Base-by-base conservation (phyloP, 2,888 invertebrate genomes). In the Macropis europaea region DNA sequence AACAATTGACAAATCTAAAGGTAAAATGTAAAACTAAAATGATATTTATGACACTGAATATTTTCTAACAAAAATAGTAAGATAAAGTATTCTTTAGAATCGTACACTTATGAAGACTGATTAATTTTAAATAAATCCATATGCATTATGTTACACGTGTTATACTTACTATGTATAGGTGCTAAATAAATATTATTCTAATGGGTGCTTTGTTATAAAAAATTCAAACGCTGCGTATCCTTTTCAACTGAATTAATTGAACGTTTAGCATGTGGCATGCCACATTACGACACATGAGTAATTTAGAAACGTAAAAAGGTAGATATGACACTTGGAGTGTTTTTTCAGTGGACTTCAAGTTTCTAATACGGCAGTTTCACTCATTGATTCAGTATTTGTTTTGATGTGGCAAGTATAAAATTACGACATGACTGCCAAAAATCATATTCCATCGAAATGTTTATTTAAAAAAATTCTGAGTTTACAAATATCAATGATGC, bases 81-180 rank as follows among this genome's bases (percentile, higher is more conserved):
- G 22, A 2, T 34, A 34, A 36, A 34, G 13, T 50, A 36, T 22
- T 36, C 22, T 40, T 56, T 42, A 22, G 26, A 38, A 11, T 34
- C 7, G 4, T 40, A 24, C 40, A n/a, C 9, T 22, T 40, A 22
- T 13, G 34, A 64, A 69, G 69, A 69, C 69, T 69, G 69, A 69
- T 57, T 69, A 69, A 43, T 48, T 56, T 50, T 68, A 56, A 50
- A 50, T 2, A 6, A 48, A 36, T 30, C 13, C 22, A 38, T 32
- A 4, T n/a, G 22, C 15, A 22, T 56, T 19, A 19, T 13, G 11
- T 40, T 4, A 11, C n/a, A 36, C 4, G 11, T 11, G 13, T 63
- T 34, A 56, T 63, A 30, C 22, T 13, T 47, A 36, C 1, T 17
- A n/a, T n/a, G 13, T 50, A 36, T n/a, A 36, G 28, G 11, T 30